phyloP scores from a whole-genome alignment of 92 coral and sea anemone species.

The Ricordea florida region DNA sequence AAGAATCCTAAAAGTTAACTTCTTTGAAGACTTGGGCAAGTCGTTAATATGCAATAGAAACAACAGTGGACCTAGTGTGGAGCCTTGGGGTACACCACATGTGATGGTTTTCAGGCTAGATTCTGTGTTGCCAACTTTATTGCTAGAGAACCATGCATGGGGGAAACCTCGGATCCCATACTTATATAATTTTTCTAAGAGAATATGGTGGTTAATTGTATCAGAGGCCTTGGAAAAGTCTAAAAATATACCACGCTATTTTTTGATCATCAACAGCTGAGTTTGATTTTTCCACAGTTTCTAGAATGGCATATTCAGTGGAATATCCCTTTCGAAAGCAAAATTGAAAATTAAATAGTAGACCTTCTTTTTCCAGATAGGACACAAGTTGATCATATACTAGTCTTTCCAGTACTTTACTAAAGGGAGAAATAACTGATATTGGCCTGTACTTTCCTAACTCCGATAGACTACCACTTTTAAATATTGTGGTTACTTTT shows the following conservation, averaged over 20 bases:
- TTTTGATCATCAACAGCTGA: conserved; percentile 34
- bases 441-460: conserved; percentile 63
- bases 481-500: conserved; percentile 52
- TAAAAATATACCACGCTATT: conserved; percentile 44
- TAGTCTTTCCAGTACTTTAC: conserved; percentile 59
- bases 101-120: conserved; percentile 9
- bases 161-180: conserved; percentile 20
- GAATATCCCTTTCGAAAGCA: conserved; percentile 63
- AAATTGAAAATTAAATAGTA: conserved; percentile 50
- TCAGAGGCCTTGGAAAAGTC: conserved; percentile 53
- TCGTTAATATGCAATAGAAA: conserved; percentile 30
- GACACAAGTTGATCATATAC: conserved; percentile 57
- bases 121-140: conserved; percentile 40
- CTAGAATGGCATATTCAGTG: conserved; percentile 69
- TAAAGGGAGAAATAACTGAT: conserved; percentile 51
- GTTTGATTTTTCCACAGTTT: conserved; percentile 38
- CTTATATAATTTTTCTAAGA: conserved; percentile 15
- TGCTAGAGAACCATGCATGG: conserved; percentile 29
- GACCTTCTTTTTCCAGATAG: conserved; percentile 33
- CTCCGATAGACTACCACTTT: conserved; percentile 48
- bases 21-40: not conserved
- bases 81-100: conserved; percentile 52
- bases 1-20: no score
- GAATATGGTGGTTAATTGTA: conserved; percentile 49
- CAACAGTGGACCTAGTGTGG: conserved; percentile 44